Base-by-base conservation (phyloP, 92 coral and sea anemone species). In the Zoanthus solanderi region DNA sequence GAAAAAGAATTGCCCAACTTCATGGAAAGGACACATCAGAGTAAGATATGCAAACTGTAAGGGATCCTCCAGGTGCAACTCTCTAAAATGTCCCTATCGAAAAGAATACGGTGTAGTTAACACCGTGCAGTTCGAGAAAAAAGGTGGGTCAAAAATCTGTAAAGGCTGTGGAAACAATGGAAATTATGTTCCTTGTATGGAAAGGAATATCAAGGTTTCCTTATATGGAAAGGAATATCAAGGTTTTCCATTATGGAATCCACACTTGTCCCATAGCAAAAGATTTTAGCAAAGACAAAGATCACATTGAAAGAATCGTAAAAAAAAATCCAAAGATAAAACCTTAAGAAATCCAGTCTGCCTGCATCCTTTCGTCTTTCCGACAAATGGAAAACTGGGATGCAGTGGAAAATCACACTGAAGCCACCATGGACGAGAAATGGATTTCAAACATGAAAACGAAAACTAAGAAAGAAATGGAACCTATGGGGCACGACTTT, bases 1-100 rank as follows among this genome's bases (percentile, higher is more conserved):
- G 96, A 88, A 88, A 76, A 91, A 92, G 66, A 90, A 76, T 42
- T 91, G 94, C 63, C 92, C 94, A 5, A 72, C 94, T 1, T 8
- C 9, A 3, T 90, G 94, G 92, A 82, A 65, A 29, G 94, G 88
- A 9, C 94, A 92, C 44, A 10, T 17, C n/a, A 75, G 93, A 11
- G 91, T 88, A 12, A 76, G 93, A 30, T 92, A 72, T 78, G 94
- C 94, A 0, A 89, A 89, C 56, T 89, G 95, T 74, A 82, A 79
- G 31, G 89, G 93, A 58, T 58, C 66, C 18, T 13, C 0, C 16
- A 11, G n/a, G 6, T 58, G 66, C n/a, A 13, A 58, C 18, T 9
- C 11, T 11, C 6, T 5, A 58, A 13, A 58, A 13, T 58, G 66
- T 14, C 66, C 66, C 18, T 58, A 9, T 17, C 11, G 5, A 15